These are phyloP conservation scores for Fregetta grallaria DNA, from an alignment of 2,113 vertebrate genomes.

Conservation along the genomic window DNA sequence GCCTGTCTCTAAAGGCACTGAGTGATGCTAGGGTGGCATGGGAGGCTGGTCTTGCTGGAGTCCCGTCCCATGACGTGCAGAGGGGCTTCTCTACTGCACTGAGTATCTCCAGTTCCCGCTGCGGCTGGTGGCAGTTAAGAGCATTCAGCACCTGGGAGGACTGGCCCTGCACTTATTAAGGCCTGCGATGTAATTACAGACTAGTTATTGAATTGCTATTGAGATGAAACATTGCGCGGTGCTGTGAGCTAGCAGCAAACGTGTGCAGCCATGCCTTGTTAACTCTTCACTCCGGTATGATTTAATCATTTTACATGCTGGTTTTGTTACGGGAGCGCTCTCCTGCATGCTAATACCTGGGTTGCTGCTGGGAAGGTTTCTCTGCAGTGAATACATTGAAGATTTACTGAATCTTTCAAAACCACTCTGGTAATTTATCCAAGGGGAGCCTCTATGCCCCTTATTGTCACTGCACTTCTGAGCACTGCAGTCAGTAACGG, in stretches of 20 bases:
- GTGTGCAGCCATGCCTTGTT: background rate
- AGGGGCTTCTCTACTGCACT: background rate
- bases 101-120: background rate
- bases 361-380: background rate
- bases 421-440: background rate
- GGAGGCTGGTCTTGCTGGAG: background rate
- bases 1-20: background rate
- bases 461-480: background rate
- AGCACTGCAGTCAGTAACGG: background rate
- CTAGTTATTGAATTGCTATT: background rate
- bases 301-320: background rate
- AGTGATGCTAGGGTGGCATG: accelerated
- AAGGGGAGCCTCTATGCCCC: background rate
- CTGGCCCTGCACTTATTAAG: background rate
- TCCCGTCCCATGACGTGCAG: accelerated
- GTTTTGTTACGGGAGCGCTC: background rate
- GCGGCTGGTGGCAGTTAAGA: background rate
- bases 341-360: background rate
- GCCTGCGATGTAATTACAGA: background rate
- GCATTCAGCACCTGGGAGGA: background rate
- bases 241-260: background rate
- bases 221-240: accelerated
- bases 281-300: background rate
- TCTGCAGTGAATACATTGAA: background rate
- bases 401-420: background rate